phyloP scores from a whole-genome alignment of 2,113 vertebrate species.

The Tichodroma muraria region DNA sequence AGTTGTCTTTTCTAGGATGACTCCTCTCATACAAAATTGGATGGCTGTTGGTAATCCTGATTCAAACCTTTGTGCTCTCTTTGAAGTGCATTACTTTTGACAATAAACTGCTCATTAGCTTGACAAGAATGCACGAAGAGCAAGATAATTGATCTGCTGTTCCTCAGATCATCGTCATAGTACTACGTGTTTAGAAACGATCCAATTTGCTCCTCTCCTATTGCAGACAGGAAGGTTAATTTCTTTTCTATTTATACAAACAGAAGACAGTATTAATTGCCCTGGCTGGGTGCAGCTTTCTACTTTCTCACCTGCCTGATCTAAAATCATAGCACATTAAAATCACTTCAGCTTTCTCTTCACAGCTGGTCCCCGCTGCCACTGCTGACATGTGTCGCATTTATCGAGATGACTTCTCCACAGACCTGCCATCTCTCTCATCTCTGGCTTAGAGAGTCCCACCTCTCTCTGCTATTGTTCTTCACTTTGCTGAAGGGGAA shows the following conservation, averaged over 20 bases:
- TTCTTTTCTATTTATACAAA: conserved; percentile 9
- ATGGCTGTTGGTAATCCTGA: conserved; percentile 5
- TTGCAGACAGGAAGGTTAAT: conserved; percentile 27
- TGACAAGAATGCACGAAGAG: conserved; percentile 2
- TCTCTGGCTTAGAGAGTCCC: conserved; percentile 6
- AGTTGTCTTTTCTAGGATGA: background rate
- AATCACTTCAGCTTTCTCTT: conserved; percentile 2
- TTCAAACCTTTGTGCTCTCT: background rate
- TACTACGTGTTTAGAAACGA: background rate
- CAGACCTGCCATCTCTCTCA: conserved; percentile 1
- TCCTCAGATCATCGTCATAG: background rate
- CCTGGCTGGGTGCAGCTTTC: background rate
- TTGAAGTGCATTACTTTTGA: conserved; percentile 31
- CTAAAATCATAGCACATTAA: background rate
- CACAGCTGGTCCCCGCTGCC: background rate
- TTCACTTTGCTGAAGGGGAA: conserved; percentile 63
- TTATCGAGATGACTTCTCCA: conserved; percentile 29
- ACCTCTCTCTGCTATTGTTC: conserved; percentile 37
- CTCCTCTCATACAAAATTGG: conserved; percentile 10
- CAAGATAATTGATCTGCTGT: background rate
- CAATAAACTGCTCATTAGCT: conserved; percentile 27
- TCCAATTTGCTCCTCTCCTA: conserved; percentile 11
- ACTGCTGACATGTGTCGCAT: background rate
- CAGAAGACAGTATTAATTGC: background rate
- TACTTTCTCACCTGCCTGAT: background rate